These are phyloP conservation scores for Drosophila setifemur DNA, from an alignment of 1,140 invertebrate species.

Conservation along the genomic window DNA sequence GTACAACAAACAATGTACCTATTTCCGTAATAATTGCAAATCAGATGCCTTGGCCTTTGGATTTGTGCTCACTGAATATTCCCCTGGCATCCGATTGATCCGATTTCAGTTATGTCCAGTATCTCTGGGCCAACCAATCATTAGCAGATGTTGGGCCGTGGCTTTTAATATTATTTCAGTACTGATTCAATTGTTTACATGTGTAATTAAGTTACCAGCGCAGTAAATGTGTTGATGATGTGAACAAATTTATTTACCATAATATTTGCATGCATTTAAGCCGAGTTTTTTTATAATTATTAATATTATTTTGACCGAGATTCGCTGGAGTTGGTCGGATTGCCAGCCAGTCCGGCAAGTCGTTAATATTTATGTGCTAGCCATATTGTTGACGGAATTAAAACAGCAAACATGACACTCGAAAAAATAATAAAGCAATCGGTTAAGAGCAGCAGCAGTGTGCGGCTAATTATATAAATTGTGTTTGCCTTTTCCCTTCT, in stretches of 20 bases:
- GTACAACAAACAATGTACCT: too few species aligned
- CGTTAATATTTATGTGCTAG: conserved; percentile 34
- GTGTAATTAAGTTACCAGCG: conserved; percentile 58
- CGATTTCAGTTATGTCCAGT: too few species aligned
- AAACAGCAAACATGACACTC: conserved; percentile 40
- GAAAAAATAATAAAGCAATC: conserved; percentile 71
- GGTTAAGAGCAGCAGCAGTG: conserved; percentile 51
- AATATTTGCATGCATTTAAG: conserved; percentile 65
- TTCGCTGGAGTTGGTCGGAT: conserved; percentile 11
- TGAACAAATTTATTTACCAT: conserved; percentile 62
- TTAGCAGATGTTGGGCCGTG: conserved; percentile 3
- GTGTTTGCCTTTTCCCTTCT: conserved; percentile 13
- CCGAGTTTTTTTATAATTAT: conserved; percentile 15
- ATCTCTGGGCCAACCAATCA: conserved; percentile 1
- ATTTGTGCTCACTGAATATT: conserved; percentile 1
- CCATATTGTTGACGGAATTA: conserved; percentile 37
- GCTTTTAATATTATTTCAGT: conserved; percentile 17
- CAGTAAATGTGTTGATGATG: conserved; percentile 58
- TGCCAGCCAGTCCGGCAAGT: background rate
- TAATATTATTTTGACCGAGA: conserved; percentile 14
- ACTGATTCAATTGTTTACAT: conserved; percentile 49
- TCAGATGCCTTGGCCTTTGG: background rate
- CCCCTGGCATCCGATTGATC: background rate
- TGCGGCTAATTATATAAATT: conserved; percentile 55
- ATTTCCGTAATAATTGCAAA: background rate